Base-by-base conservation (phyloP, 2,113 vertebrate genomes). In the Cyrtonyx montezumae region DNA sequence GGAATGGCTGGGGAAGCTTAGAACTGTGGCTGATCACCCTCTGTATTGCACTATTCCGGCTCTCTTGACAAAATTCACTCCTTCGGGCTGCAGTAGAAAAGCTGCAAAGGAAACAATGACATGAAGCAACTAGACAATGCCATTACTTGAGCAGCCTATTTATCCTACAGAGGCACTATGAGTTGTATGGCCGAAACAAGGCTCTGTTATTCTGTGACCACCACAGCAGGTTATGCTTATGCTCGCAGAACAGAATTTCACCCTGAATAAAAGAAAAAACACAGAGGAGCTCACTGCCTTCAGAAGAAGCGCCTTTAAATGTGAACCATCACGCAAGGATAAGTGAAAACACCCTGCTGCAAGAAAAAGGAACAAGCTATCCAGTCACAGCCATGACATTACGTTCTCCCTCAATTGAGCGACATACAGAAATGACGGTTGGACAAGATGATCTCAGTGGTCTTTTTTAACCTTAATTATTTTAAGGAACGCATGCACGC, bases 161-260 rank as follows among this genome's bases (percentile, higher is more conserved):
- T 58, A 71, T 53, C 53, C 43, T 42, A 87, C 36, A 55, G 61
- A 93, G 28, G 73, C 78, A 92, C 13, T 73, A 82, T 37, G 79
- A 93, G 94, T 61, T 83, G 62, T 14, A 59, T 62, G 62, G 61
- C 45, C 62, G 56, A 93, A 92, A 86, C 45, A 84, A 89, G 78
- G 51, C 83, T 84, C 23, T 0, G 28, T 84, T 91, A 93, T 87
- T 87, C 20, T 53, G 48, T 43, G 87, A 74, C 51, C 55, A n/a
- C 46, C 66, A 55, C 51, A 58, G 56, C 80, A 84, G 82, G 40
- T 80, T 83, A 82, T 45, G 66, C 83, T 80, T 83, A 82, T 45
- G 66, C 83, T 63, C 13, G 7, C 48, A 93, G 77, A 93, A 80
- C 49, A 90, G 56, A 94, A 95, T 87, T 92, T 91, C 61, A 80